These are phyloP conservation scores for Euwallacea fornicatus DNA, from an alignment of 1,140 invertebrate genomes.

Conservation along the genomic window DNA sequence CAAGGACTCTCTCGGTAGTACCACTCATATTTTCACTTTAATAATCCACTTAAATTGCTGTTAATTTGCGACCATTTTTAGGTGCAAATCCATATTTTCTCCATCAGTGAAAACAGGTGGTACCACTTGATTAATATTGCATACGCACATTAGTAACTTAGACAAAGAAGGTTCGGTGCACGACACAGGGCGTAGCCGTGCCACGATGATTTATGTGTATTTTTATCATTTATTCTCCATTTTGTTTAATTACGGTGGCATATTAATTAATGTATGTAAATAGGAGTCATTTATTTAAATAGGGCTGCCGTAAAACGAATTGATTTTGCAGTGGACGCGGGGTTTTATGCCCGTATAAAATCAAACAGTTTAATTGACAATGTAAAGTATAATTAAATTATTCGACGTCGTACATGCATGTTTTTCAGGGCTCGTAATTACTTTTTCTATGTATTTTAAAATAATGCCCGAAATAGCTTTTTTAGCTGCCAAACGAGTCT, in stretches of 20 bases:
- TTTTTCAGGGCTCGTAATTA: too few relatives aligned
- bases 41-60: too few relatives aligned
- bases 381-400: slow-evolving; percentile 4
- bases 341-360: slow-evolving; percentile 10
- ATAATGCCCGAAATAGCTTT: too few relatives aligned
- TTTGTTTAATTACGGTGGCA: slow-evolving; percentile 14
- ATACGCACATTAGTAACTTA: too few relatives aligned
- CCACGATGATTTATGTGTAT: slow-evolving; percentile 4
- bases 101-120: too few relatives aligned
- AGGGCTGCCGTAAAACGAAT: background rate
- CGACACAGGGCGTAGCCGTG: background rate
- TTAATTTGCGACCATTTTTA: too few relatives aligned
- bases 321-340: background rate
- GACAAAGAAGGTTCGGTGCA: background rate
- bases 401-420: background rate
- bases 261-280: slow-evolving; percentile 17
- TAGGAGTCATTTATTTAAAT: slow-evolving; percentile 2
- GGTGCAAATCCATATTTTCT: too few relatives aligned
- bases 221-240: slow-evolving; percentile 11
- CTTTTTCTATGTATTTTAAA: too few relatives aligned
- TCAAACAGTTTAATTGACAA: slow-evolving; percentile 10
- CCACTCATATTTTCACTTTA: too few relatives aligned
- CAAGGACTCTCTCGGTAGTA: slow-evolving; percentile 4
- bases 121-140: too few relatives aligned
- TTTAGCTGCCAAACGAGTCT: too few relatives aligned